Evolutionary conservation across 2,888 invertebrate species (phyloP), one percentile per base, ranked within the genome.

Genomic region (Linyphia triangularis): DNA sequence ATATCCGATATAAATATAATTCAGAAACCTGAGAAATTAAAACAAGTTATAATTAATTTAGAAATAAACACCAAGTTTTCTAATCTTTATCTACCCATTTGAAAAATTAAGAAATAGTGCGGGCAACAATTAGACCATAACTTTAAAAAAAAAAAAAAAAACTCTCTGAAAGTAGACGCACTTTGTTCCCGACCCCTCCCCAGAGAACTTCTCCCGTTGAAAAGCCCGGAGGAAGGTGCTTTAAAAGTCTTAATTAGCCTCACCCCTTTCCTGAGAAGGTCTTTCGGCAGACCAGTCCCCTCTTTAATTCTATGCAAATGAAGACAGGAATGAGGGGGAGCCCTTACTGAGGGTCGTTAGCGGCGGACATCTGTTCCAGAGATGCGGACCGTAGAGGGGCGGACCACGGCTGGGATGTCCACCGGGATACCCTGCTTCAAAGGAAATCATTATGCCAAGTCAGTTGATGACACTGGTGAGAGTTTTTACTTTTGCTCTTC

Each of bases 241-340:
- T 84, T 67, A 75, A 69, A 84, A 84, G 83, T 77, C 77, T 84
- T 84, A 84, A 84, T 84, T 84, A 84, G 37, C 37, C 67, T 59
- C 67, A 59, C 65, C 84, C 84, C 67, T 77, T 59, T 37, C 16
- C 51, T 51, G 16, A n/a, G 67, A 61, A 78, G 69, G 24, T 65
- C 37, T 84, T 84, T 77, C 69, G 22, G 37, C 9, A 30, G 70
- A 75, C 43, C 84, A 67, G 67, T 75, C 75, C 84, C 67, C 69
- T 77, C 51, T 84, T 77, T 77, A 84, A 84, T 84, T 84, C 84
- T 77, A 84, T 84, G 84, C 84, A 84, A 84, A 84, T 84, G 84
- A 83, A 61, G 65, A 57, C 57, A 81, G 57, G 61, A 33, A 40
- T 13, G 13, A 51, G 28, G n/a, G 51, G 65, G 19, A 30, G 28